Evolutionary conservation across 2,797 vertebrate genomes (phyloP), one percentile per base, ranked within the genome.

Genomic region (Parotocinclus haroldoi): DNA sequence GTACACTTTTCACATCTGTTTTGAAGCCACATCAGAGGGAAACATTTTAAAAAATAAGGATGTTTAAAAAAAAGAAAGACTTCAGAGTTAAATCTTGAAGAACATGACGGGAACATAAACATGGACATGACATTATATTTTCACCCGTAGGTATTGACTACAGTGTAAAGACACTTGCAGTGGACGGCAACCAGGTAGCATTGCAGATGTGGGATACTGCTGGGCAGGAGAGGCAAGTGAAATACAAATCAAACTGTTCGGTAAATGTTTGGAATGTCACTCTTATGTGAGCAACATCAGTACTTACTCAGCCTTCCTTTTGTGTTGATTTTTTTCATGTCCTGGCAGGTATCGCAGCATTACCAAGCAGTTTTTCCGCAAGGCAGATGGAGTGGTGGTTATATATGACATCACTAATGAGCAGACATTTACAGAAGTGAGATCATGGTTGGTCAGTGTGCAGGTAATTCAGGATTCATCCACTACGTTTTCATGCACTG

Each of bases 151-250:
- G 95, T 58, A 89, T 98, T 56, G 95, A 98, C 83, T 98, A 95
- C 87, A 93, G 85, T 1, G 94, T 99, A 40, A 97, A 94, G 84
- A 97, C 92, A 0, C 79, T 98, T 69, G 77, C 57, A 0, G 91
- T 98, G 74, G 96, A 94, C 42, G 84, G 76, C 75, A 90, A 83
- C 49, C 88, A 82, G 78, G 90, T 98, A 75, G 95, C 90, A 0
- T 83, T 99, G 72, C 95, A 98, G 79, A 82, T 99, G 80, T 98
- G 96, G 95, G 95, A 98, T 74, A 98, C 95, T 0, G 96, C 94
- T 9, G 96, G 96, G 44, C 95, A 98, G 80, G 96, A 98, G 83
- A 86, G 94, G 96, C 94, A 70, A 79, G 81, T 14, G n/a, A 40
- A 40, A 40, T 9, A 40, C 38, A 40, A 5, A 5, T 40, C 38